Evolutionary conservation across 2,113 vertebrate species (phyloP).

Genomic region (Anhinga anhinga): DNA sequence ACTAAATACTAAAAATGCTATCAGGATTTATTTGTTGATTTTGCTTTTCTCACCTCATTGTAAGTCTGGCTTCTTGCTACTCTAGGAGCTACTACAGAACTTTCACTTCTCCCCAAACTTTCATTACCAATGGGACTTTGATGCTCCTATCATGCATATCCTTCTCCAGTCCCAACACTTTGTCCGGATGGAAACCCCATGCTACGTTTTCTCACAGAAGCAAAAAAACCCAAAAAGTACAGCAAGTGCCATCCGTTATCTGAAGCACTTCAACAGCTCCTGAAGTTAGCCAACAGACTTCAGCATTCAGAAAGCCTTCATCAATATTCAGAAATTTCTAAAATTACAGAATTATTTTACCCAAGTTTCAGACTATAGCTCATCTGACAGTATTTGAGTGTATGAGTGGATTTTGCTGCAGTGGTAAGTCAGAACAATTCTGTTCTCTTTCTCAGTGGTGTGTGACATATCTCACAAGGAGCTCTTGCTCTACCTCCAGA

Average conservation of each 20-base stretch:
- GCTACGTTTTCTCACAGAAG: neutral
- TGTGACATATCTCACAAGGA: neutral
- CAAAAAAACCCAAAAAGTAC: too few relatives aligned
- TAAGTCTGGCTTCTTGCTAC: neutral
- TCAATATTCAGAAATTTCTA: neutral
- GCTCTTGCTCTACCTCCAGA: neutral
- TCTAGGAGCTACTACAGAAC: neutral
- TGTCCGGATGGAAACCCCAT: neutral
- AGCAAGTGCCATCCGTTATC: neutral
- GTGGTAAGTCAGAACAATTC: neutral
- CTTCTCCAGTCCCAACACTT: neutral
- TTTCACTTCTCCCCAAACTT: neutral
- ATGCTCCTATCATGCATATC: neutral
- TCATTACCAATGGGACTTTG: neutral
- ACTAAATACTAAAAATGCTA: neutral
- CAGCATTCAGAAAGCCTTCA: neutral
- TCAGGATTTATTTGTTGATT: neutral
- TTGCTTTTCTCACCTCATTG: neutral
- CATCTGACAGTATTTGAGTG: neutral
- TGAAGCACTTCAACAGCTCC: neutral
- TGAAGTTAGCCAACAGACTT: neutral
- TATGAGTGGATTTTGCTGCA: neutral
- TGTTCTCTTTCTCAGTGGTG: neutral
- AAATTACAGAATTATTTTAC: neutral
- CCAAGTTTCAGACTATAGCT: neutral